These are phyloP conservation scores for Phyllopteryx taeniolatus DNA, from an alignment of 2,113 vertebrate species.

Conservation along the genomic window DNA sequence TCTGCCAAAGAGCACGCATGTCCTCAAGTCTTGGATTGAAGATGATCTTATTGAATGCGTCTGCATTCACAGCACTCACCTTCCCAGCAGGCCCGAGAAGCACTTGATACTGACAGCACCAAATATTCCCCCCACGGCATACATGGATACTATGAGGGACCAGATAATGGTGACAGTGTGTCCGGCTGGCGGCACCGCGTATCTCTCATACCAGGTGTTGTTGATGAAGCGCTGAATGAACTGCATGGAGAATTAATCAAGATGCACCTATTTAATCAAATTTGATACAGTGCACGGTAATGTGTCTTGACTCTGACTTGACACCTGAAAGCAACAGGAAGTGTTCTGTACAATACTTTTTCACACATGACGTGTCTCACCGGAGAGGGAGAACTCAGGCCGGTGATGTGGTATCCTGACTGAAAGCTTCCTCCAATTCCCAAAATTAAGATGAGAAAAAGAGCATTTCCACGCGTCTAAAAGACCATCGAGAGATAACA, in stretches of 20 bases:
- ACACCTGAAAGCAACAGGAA: neutral
- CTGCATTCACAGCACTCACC: conserved; percentile 42
- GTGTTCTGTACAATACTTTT: neutral
- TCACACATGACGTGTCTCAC: conserved; percentile 37
- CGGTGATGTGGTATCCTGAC: conserved; percentile 59
- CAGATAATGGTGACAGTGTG: conserved; percentile 66
- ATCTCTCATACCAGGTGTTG: conserved; percentile 64
- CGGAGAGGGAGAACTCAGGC: conserved; percentile 70
- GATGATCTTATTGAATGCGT: neutral
- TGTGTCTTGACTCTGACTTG: neutral
- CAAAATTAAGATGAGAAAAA: conserved; percentile 67
- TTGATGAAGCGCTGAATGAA: conserved; percentile 74
- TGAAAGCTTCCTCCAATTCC: conserved; percentile 74
- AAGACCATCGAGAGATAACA: neutral
- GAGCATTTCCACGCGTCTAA: conserved; percentile 61
- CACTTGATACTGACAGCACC: conserved; percentile 55
- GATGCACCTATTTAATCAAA: neutral
- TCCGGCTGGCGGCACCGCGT: conserved; percentile 37
- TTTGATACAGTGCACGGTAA: neutral
- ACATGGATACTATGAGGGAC: conserved; percentile 66
- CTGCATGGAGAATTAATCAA: conserved; percentile 42
- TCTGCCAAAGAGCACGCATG: conserved; percentile 41
- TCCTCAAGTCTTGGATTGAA: neutral
- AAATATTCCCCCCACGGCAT: conserved; percentile 61
- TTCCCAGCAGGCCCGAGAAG: conserved; percentile 58